Percentiles rank a stretch among this genome's conserved stretches.
These are phyloP conservation scores for Nymphalis c-album DNA, from an alignment of 2,888 invertebrate species.

Conservation along the genomic window DNA sequence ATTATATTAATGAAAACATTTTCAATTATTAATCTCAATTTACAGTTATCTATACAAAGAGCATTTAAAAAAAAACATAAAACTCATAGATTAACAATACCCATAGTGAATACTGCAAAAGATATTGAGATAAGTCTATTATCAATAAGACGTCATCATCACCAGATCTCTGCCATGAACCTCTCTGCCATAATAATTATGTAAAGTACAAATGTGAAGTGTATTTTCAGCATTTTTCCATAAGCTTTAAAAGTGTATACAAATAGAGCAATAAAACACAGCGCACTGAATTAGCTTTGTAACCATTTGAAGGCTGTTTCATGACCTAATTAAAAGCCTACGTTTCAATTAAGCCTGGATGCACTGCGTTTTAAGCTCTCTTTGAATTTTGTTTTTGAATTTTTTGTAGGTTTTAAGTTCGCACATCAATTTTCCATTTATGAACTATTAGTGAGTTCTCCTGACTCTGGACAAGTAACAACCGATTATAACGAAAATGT, in stretches of 20 bases:
- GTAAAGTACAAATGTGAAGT: no score
- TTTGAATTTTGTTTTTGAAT: conserved; percentile 8
- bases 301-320: conserved; percentile 9
- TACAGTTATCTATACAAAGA: no score
- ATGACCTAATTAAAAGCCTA: conserved; percentile 14
- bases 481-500: no score
- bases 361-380: conserved; percentile 1
- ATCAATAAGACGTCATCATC: no score
- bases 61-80: no score
- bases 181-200: no score
- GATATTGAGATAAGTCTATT: no score
- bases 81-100: no score
- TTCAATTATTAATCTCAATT: no score
- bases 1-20: no score
- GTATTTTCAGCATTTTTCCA: neutral
- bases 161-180: no score
- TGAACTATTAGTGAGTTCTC: neutral
- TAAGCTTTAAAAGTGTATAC: conserved; percentile 8
- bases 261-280: conserved; percentile 7
- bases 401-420: conserved; percentile 7
- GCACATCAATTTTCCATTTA: neutral
- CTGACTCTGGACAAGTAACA: neutral
- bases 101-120: no score
- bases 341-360: conserved; percentile 11
- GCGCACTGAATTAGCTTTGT: conserved; percentile 17